Evolutionary conservation across 2,797 vertebrate species (phyloP).

Genomic region (Lycodopsis pacificus): DNA sequence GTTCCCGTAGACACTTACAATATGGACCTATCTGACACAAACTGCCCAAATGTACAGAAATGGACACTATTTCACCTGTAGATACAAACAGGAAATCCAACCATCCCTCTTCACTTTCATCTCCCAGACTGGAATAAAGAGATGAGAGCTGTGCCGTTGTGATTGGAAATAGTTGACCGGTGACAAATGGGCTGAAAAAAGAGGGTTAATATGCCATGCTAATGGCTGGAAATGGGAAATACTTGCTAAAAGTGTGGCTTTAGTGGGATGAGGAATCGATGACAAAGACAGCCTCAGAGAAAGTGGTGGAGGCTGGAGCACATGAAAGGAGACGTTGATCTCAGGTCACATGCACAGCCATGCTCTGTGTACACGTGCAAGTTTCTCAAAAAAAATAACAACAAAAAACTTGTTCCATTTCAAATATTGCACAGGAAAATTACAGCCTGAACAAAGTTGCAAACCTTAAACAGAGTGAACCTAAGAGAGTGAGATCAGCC

Average conservation of each 20-base stretch:
- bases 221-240: constrained; percentile 66
- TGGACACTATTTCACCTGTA: not conserved
- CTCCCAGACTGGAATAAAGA: constrained; percentile 21
- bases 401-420: too few relatives aligned
- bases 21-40: constrained; percentile 16
- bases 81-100: constrained; percentile 12
- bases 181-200: constrained; percentile 56
- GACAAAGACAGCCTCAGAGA: constrained; percentile 39
- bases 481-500: not conserved
- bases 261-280: constrained; percentile 41
- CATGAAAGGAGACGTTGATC: constrained; percentile 29
- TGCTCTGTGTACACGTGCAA: constrained; percentile 2
- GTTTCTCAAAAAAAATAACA: not conserved
- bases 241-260: constrained; percentile 38
- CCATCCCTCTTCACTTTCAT: constrained; percentile 28
- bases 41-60: constrained; percentile 22
- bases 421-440: constrained; percentile 1
- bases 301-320: constrained; percentile 14
- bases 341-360: constrained; percentile 24
- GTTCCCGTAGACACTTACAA: constrained; percentile 20
- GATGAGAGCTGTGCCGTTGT: not conserved
- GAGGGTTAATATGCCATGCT: constrained; percentile 43
- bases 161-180: constrained; percentile 41
- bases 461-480: not conserved
- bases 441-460: not conserved